Evolutionary conservation across 2,113 vertebrate genomes (phyloP).

Genomic region (Ranitomeya variabilis): DNA sequence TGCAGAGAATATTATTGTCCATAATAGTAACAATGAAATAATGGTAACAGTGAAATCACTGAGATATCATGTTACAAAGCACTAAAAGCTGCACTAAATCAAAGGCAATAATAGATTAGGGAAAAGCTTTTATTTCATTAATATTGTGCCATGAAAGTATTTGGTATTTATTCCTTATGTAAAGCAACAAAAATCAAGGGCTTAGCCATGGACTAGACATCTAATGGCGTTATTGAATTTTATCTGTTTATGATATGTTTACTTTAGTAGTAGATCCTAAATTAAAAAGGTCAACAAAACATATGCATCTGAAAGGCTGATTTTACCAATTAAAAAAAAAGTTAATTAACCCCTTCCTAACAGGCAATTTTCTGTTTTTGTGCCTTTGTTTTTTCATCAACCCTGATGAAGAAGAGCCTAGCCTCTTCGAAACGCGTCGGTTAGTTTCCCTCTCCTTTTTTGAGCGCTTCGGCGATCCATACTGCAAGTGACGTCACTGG

Average conservation of each 20-base stretch:
- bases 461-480: no score
- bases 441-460: no score
- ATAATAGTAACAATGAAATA: neutral
- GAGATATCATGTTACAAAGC: neutral
- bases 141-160: neutral
- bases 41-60: neutral
- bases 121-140: constrained; percentile 14
- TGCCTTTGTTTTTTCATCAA: no score
- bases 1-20: neutral
- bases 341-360: no score
- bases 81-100: neutral
- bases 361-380: no score
- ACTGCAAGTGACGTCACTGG: no score
- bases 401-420: no score
- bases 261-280: neutral
- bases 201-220: neutral
- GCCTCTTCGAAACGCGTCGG: no score
- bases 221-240: neutral
- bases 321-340: no score
- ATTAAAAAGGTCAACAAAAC: neutral
- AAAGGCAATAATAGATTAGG: neutral
- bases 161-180: neutral
- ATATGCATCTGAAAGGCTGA: neutral
- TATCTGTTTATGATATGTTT: neutral
- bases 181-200: neutral